Evolutionary conservation across 2,113 vertebrate genomes (phyloP).

Genomic region (Calypte anna): DNA sequence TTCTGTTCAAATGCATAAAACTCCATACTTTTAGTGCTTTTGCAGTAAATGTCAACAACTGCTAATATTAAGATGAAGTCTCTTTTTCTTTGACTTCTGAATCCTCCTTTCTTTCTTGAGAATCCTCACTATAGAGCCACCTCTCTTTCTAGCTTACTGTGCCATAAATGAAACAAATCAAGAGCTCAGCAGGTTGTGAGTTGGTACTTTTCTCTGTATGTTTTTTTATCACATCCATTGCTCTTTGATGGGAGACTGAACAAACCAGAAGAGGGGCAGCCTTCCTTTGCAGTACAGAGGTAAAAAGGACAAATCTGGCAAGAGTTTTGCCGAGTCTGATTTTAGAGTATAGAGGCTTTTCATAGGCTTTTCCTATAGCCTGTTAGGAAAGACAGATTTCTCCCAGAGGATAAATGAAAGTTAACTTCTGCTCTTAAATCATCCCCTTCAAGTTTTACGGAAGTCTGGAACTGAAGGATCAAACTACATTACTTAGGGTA

Average conservation of each 20-base stretch:
- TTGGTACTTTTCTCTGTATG: neutral
- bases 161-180: neutral
- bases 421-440: neutral
- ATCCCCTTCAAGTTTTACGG: neutral
- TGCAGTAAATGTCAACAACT: neutral
- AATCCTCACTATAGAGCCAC: neutral
- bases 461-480: neutral
- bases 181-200: neutral
- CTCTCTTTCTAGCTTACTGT: neutral
- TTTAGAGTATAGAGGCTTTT: neutral
- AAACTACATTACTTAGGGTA: neutral
- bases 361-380: neutral
- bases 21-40: neutral
- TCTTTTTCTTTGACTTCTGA: neutral
- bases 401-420: neutral
- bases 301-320: neutral
- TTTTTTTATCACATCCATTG: neutral
- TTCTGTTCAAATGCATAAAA: neutral
- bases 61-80: neutral
- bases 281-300: neutral
- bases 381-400: neutral
- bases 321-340: neutral
- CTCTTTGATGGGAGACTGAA: neutral
- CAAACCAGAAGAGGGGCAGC: neutral
- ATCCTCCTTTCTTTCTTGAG: neutral